A percentile compares a stretch with the other conserved stretches of the same genome.
Evolutionary conservation across 2,797 vertebrate species (phyloP).

Genomic region (Falco novaeseelandiae): DNA sequence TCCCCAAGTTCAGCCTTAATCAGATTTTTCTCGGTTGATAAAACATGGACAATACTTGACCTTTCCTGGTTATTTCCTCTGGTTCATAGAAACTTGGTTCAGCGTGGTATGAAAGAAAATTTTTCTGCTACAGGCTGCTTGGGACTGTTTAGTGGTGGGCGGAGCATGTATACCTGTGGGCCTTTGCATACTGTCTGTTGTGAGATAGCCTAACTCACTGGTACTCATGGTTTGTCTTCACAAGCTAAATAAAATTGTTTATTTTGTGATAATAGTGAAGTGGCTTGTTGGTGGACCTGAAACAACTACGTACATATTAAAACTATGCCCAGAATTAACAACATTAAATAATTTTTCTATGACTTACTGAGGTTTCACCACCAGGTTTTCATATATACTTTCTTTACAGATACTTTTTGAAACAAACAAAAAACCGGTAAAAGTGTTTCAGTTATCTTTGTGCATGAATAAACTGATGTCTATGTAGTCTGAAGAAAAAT

Average conservation of each 20-base stretch:
- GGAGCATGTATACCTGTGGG: not conserved
- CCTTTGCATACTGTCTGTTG: not conserved
- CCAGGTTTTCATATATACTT: not conserved
- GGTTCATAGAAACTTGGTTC: not conserved
- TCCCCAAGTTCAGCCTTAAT: not conserved
- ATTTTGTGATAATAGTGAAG: not conserved
- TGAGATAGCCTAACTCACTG: not conserved
- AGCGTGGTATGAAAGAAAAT: not conserved
- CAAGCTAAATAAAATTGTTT: not conserved
- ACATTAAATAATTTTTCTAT: not conserved
- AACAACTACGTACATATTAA: not conserved
- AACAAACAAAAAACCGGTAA: not conserved
- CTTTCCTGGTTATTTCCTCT: not conserved
- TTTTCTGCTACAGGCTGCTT: not conserved
- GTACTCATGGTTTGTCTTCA: not conserved
- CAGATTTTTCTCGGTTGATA: not conserved
- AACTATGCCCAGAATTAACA: not conserved
- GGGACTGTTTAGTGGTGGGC: not conserved
- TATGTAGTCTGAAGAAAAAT: not conserved
- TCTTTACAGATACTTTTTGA: not conserved
- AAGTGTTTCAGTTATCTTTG: not conserved
- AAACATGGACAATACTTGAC: not conserved
- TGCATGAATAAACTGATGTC: not conserved
- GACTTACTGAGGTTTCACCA: not conserved
- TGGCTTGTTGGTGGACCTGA: not conserved